Evolutionary conservation across 2,888 invertebrate genomes (phyloP).

Genomic region (Junonia oenone): DNA sequence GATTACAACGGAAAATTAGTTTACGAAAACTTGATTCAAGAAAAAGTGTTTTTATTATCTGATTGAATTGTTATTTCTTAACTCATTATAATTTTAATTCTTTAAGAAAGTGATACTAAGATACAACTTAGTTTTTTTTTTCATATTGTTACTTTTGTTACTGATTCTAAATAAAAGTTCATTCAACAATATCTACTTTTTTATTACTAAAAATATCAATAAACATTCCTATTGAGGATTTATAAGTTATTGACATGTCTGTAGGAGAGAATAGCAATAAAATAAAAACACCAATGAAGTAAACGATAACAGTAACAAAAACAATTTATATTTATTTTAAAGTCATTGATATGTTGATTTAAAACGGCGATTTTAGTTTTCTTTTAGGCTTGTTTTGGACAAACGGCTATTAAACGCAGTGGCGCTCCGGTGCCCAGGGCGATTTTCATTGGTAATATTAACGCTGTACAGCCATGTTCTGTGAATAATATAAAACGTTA

Average conservation of each 20-base stretch:
- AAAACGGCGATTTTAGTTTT: no score
- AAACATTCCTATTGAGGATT: no score
- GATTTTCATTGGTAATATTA: conserved; percentile 83
- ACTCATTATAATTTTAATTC: neutral
- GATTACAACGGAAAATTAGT: conserved; percentile 45
- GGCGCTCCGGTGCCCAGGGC: conserved; percentile 83
- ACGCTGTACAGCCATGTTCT: conserved; percentile 71
- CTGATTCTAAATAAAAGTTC: neutral
- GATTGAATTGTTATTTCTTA: conserved; percentile 2
- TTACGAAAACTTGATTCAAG: conserved; percentile 51
- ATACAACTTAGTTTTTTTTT: neutral
- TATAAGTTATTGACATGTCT: no score
- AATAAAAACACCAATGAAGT: no score
- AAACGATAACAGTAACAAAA: no score
- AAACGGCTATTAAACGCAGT: conserved; percentile 76
- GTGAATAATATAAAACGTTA: conserved; percentile 38
- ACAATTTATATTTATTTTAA: no score
- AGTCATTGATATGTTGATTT: no score
- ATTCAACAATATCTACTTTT: neutral
- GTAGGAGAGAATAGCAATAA: no score
- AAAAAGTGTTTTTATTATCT: conserved; percentile 34
- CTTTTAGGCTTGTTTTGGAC: conserved; percentile 55
- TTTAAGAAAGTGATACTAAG: neutral
- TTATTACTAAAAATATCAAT: neutral
- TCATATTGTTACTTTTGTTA: neutral